A percentile compares a stretch with the other conserved stretches of the same genome.
These are phyloP conservation scores for Emesis furor DNA, from an alignment of 2,888 invertebrate species.

Conservation along the genomic window DNA sequence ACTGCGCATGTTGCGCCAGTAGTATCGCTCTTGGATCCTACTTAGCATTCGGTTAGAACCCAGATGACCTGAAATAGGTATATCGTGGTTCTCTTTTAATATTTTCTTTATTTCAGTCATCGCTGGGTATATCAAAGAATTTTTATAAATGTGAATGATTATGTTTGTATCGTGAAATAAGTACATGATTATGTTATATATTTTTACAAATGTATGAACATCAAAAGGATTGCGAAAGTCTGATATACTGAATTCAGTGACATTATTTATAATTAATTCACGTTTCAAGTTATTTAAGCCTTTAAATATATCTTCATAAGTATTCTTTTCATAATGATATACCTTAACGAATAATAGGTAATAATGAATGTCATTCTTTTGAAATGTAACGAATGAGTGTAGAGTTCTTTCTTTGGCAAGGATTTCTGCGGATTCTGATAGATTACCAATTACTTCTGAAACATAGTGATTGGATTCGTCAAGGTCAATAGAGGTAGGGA, in stretches of 20 bases:
- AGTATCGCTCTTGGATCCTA: neutral
- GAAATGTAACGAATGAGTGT: neutral
- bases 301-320: slow-evolving; percentile 18
- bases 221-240: slow-evolving; percentile 48
- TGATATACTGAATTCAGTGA: slow-evolving; percentile 34
- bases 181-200: neutral
- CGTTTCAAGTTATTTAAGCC: neutral
- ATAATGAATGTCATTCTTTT: neutral
- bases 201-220: slow-evolving; percentile 9
- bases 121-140: neutral
- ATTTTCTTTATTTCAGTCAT: slow-evolving; percentile 1
- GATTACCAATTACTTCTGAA: slow-evolving; percentile 56
- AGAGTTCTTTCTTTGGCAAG: slow-evolving; percentile 35
- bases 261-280: slow-evolving; percentile 27
- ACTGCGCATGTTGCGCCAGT: neutral
- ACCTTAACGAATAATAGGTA: slow-evolving; percentile 55
- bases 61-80: too few species aligned
- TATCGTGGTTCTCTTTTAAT: neutral
- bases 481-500: slow-evolving; percentile 74
- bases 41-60: too few species aligned
- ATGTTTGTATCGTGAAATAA: neutral
- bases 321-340: slow-evolving; percentile 25
- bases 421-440: slow-evolving; percentile 15
- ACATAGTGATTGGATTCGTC: slow-evolving; percentile 73
- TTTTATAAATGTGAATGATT: neutral